Percentiles rank a stretch among this genome's conserved stretches.
Conservation (phyloP, 92 coral and sea anemone genomes). For the Anthopleura xanthogrammica region DNA sequence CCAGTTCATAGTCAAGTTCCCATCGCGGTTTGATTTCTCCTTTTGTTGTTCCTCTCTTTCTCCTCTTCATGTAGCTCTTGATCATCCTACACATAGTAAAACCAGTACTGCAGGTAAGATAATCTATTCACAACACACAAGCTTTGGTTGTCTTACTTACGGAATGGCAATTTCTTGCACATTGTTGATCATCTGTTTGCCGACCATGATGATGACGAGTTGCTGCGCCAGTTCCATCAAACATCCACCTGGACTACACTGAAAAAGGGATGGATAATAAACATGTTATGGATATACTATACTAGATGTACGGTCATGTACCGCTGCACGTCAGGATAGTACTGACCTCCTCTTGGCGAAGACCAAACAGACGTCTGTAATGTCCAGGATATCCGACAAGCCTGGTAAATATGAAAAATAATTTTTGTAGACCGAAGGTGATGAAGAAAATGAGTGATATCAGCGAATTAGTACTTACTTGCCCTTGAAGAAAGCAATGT, state of each 20-base stretch:
- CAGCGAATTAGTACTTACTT: conserved; percentile 62
- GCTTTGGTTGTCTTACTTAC: conserved; percentile 46
- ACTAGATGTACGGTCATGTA: no score
- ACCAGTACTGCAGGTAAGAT: no score
- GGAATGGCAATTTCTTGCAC: conserved; percentile 97
- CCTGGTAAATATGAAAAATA: conserved; percentile 33
- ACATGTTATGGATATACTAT: no score
- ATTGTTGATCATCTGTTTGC: conserved; percentile 95
- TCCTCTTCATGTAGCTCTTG: conserved; percentile 83
- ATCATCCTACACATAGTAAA: conserved; percentile 52
- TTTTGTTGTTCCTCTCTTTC: conserved; percentile 82
- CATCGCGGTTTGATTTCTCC: conserved; percentile 89
- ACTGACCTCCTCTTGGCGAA: conserved; percentile 94
- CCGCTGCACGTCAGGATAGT: no score
- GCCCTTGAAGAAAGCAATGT: conserved; percentile 99
- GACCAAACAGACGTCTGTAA: conserved; percentile 92
- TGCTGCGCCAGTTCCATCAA: conserved; percentile 99
- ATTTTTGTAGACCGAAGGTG: background rate
- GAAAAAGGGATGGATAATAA: background rate
- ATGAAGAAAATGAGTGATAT: no score
- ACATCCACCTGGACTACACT: conserved; percentile 99
- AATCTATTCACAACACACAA: background rate
- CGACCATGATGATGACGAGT: conserved; percentile 96
- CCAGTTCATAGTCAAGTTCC: conserved; percentile 94
- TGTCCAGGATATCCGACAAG: conserved; percentile 96